Evolutionary conservation across 2,797 vertebrate species (phyloP).

Genomic region (Erithacus rubecula): DNA sequence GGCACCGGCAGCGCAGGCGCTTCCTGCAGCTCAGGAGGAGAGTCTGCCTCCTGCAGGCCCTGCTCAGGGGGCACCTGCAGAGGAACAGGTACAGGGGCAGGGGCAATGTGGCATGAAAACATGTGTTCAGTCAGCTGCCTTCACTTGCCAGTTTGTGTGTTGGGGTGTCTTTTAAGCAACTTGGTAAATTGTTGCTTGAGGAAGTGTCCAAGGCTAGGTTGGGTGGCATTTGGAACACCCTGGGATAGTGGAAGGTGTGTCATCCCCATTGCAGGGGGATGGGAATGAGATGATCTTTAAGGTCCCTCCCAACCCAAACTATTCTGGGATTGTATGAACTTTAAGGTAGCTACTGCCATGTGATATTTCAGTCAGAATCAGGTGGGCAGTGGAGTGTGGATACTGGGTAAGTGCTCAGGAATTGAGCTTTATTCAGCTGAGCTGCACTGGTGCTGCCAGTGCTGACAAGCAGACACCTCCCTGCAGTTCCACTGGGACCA

Average conservation of each 20-base stretch:
- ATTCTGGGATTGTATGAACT: background rate
- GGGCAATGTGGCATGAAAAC: fast-evolving
- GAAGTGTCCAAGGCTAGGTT: background rate
- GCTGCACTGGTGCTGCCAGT: background rate
- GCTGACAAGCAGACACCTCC: background rate
- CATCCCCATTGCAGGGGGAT: background rate
- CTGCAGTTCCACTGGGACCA: background rate
- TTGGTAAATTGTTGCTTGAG: background rate
- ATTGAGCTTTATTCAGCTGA: background rate
- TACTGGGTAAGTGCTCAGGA: background rate
- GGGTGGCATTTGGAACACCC: background rate
- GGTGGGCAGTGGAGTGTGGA: background rate
- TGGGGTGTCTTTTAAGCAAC: background rate
- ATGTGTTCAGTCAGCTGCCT: background rate
- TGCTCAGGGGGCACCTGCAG: constrained; percentile 86
- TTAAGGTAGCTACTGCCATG: background rate
- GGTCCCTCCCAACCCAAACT: background rate
- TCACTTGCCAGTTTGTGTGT: background rate
- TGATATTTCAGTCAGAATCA: background rate
- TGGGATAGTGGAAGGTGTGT: background rate
- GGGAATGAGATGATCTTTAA: background rate
- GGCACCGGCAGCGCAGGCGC: constrained; percentile 71
- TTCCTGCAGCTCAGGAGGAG: constrained; percentile 70
- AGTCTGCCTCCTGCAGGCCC: constrained; percentile 85
- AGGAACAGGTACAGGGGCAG: constrained; percentile 82